Conservation (phyloP, 2,888 invertebrate species). For the Lycia hirtaria region DNA sequence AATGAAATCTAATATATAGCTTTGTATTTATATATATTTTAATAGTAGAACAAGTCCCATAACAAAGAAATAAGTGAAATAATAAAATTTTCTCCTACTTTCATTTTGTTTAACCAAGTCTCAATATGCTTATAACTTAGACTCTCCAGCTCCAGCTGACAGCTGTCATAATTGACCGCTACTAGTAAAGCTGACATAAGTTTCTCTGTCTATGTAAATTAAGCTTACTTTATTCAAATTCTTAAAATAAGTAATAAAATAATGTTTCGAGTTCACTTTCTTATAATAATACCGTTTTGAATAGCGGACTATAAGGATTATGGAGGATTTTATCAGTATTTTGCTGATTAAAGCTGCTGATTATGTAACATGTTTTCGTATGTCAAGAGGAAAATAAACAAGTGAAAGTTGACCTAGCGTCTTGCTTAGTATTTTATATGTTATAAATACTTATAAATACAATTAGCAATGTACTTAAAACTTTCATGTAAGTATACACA, state of each 20-base stretch:
- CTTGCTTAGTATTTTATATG: too few relatives aligned
- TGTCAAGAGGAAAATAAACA: not conserved
- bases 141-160: not conserved
- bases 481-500: not conserved
- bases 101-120: not conserved
- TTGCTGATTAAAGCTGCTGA: not conserved
- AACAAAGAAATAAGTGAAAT: too few relatives aligned
- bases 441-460: too few relatives aligned
- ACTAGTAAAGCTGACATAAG: slow-evolving; percentile 42
- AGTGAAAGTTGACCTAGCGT: too few relatives aligned
- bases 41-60: too few relatives aligned
- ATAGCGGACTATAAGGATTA: slow-evolving; percentile 27
- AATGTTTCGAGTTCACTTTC: slow-evolving; percentile 34
- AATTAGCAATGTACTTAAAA: too few relatives aligned
- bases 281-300: slow-evolving; percentile 24
- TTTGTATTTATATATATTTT: too few relatives aligned
- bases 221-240: slow-evolving; percentile 26
- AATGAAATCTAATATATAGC: too few relatives aligned
- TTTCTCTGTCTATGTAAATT: slow-evolving; percentile 41
- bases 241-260: slow-evolving; percentile 31
- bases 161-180: slow-evolving; percentile 44
- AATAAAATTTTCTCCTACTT: too few relatives aligned
- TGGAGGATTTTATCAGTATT: slow-evolving; percentile 4
- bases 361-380: not conserved
- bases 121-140: slow-evolving; percentile 28